Evolutionary conservation across 1,140 invertebrate genomes (phyloP), one percentile per base, ranked within the genome.

Genomic region (Akabosia matsudoensis): DNA sequence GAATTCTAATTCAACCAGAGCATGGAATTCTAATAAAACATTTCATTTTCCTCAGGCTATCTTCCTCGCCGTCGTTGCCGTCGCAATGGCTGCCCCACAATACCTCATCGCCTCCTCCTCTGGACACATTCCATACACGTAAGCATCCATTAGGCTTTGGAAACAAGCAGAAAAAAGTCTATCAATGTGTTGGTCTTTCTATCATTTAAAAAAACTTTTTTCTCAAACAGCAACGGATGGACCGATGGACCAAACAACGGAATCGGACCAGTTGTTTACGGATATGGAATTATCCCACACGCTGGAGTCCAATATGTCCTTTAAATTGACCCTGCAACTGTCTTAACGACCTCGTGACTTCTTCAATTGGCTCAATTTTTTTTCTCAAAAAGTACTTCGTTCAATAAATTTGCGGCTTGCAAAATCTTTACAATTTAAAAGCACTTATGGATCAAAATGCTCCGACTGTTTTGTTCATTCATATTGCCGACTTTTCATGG

Each of bases 221-320:
- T 67, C 31, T 67, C n/a, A 67, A 4, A n/a, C n/a, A 30, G 54
- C 7, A 56, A 56, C 70, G 75, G 67, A 71, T 75, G 74, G 75
- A 76, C 75, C 56, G 75, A 76, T 67, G 75, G 75, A 56, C 75
- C 71, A 37, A 76, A 76, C 56, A 76, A 76, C 24, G 75, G 75
- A 73, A 13, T 76, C 18, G 75, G 75, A 73, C 75, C 75, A 73
- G 52, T 73, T 22, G 54, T 76, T 70, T 45, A 24, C 51, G 51
- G 70, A 30, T 45, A 24, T 33, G 51, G 70, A 30, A n/a, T 31
- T 45, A 45, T 45, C 61, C 61, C 30, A 10, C 24, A 30, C 7
- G 13, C 24, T 24, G 7, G n/a, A 7, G 7, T 13, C 54, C 54
- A 56, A 56, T 22, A n/a, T 22, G 22, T 56, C 54, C 54, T 56